Percentiles rank a stretch among this genome's conserved stretches.
These are phyloP conservation scores for Meteorus colon DNA, from an alignment of 2,888 invertebrate species.

Conservation along the genomic window DNA sequence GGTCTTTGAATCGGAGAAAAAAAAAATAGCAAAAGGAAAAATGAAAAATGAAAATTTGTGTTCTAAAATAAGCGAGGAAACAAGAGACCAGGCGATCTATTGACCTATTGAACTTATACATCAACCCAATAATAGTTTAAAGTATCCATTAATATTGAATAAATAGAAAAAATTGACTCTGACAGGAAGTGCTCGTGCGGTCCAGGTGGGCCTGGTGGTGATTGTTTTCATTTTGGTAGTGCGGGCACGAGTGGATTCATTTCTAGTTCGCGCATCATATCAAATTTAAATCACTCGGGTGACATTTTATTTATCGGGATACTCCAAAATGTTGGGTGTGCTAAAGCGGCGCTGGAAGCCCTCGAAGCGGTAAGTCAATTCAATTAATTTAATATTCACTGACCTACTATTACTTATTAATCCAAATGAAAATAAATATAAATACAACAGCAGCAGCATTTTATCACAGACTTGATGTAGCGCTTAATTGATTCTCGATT, in stretches of 20 bases:
- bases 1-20: neutral
- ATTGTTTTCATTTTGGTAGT: slow-evolving; percentile 43
- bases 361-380: slow-evolving; percentile 64
- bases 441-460: too few relatives aligned
- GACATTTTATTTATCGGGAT: slow-evolving; percentile 51
- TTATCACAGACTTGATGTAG: too few relatives aligned
- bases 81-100: neutral
- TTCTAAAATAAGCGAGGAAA: neutral
- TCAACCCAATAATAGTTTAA: too few relatives aligned
- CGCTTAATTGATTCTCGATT: neutral
- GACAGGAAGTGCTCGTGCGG: slow-evolving; percentile 33
- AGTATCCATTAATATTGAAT: too few relatives aligned
- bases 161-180: slow-evolving; percentile 36
- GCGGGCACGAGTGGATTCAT: slow-evolving; percentile 46
- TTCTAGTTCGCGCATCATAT: slow-evolving; percentile 55
- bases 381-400: slow-evolving; percentile 1
- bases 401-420: slow-evolving; percentile 12
- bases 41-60: neutral
- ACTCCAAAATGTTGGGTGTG: slow-evolving; percentile 66
- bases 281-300: neutral
- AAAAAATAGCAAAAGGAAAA: neutral
- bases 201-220: slow-evolving; percentile 46
- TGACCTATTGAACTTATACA: slow-evolving; percentile 3
- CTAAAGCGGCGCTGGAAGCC: slow-evolving; percentile 71
- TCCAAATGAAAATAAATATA: neutral